Base-by-base conservation (phyloP, 2,113 vertebrate genomes). In the Channa maculata region DNA sequence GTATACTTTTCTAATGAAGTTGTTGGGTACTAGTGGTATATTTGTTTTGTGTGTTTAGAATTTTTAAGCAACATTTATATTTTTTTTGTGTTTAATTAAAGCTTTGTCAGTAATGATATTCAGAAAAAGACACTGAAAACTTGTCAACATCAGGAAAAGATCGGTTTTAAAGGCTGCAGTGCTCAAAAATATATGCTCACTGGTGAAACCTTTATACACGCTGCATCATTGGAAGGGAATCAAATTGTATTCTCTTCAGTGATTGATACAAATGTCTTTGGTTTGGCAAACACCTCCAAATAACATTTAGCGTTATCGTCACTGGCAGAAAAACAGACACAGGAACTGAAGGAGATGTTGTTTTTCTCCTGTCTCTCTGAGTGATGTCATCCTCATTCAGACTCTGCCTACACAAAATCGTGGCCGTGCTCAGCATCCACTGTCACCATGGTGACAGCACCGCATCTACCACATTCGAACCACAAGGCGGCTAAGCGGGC, bases 381-480 rank as follows among this genome's bases (percentile, higher is more conserved):
- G 83, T 90, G 88, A 89, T 84, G 86, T 91, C 89, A 91, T 85
- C 74, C 43, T 43, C 82, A 82, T 86, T 86, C 86, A 89, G 87
- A 82, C 72, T 84, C 87, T 72, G 80, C 89, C 86, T 38, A 86
- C 90, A 76, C 81, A 76, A 61, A 80, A 72, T 75, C 50, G 68
- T 70, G 86, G 82, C 68, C 39, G 71, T 24, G 13, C 75, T 87
- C 86, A 87, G 88, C 88, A 91, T 92, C 88, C 88, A 71, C 81
- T 84, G 79, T 92, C 79, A 10, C 86, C 88, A 90, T 89, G 87
- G 84, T 59, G 63, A 90, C 91, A 75, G 71, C 77, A 3, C 71
- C 57, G 82, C 82, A 71, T 75, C 84, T 58, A n/a, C 78, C 74
- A n/a, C 54, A 0, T 38, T 41, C 11, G 3, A 15, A 77, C 49